Evolutionary conservation across 2,113 vertebrate species (phyloP), one percentile per base, ranked within the genome.

Genomic region (Thamnaconus septentrionalis): DNA sequence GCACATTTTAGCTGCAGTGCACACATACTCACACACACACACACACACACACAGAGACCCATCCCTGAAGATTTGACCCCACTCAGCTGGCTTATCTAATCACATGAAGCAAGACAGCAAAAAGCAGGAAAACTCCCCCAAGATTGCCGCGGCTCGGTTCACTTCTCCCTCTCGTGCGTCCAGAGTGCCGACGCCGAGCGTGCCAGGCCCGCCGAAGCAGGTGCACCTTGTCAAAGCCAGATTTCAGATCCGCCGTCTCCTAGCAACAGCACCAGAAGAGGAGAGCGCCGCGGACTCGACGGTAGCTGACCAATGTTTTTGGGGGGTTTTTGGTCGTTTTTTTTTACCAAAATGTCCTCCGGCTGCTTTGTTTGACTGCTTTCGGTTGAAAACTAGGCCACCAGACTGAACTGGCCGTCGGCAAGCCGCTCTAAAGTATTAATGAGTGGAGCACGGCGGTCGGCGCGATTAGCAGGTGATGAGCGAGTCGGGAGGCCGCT

Each of bases 231-330:
- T 53, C 50, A 9, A 63, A 82, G 82, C 76, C 80, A 80, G 79
- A 83, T 90, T 80, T 80, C 56, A 75, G 82, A 79, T 64, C 68
- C 60, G 48, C 71, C n/a, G 89, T 91, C 81, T 90, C 90, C 88
- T 90, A 91, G 89, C 91, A 91, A 92, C 87, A 86, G 66, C 74
- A 84, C 71, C 75, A 81, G 64, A 73, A 78, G 70, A 79, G 67
- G 52, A 63, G 67, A 76, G 71, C 66, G 41, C 56, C 66, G 79
- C 67, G 71, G 70, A 78, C 82, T 71, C 80, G 39, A 12, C 63
- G 68, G 61, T 61, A 56, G 60, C n/a, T 50, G 4, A 50, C 48
- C 48, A 50, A n/a, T 5, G 4, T n/a, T 4, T 11, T 11, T 3
- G 48, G 18, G 18, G 18, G 18, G 18, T 31, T 31, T 50, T n/a